Conservation (phyloP, 2,113 vertebrate genomes). For the Tupaia chinensis region DNA sequence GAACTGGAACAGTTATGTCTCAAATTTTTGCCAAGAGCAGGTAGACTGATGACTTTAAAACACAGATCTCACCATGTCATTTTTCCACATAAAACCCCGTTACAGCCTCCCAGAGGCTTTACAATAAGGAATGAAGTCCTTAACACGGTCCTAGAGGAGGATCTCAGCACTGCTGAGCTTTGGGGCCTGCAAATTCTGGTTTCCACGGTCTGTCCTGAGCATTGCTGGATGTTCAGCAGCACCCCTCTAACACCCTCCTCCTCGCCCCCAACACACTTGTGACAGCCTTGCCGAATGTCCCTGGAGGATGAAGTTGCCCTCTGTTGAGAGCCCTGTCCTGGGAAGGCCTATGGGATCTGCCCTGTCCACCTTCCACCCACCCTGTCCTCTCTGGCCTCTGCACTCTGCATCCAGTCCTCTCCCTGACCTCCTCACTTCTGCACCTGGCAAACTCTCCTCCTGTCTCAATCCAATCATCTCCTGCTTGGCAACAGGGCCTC, state of each 20-base stretch:
- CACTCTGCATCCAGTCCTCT: not conserved
- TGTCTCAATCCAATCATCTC: not conserved
- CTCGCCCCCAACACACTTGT: not conserved
- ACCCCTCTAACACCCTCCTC: not conserved
- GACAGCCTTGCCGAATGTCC: not conserved
- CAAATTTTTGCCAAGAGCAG: conserved; percentile 11
- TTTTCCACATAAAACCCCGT: not conserved
- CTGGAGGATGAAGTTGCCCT: not conserved
- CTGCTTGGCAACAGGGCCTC: not conserved
- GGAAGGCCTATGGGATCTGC: not conserved
- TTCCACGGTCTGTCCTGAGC: not conserved
- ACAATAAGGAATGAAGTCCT: conserved; percentile 52
- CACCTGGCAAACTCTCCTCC: not conserved
- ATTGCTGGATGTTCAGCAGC: not conserved
- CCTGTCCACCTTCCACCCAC: not conserved
- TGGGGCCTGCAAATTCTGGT: not conserved
- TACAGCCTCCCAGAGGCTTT: not conserved
- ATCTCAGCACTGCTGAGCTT: not conserved
- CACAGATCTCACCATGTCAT: not conserved
- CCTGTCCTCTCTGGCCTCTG: not conserved
- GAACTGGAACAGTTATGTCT: not conserved
- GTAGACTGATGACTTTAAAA: not conserved
- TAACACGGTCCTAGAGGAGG: not conserved
- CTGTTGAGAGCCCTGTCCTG: not conserved
- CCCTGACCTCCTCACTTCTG: not conserved